phyloP scores from a whole-genome alignment of 2,113 vertebrate species.

The Amphilophus citrinellus region DNA sequence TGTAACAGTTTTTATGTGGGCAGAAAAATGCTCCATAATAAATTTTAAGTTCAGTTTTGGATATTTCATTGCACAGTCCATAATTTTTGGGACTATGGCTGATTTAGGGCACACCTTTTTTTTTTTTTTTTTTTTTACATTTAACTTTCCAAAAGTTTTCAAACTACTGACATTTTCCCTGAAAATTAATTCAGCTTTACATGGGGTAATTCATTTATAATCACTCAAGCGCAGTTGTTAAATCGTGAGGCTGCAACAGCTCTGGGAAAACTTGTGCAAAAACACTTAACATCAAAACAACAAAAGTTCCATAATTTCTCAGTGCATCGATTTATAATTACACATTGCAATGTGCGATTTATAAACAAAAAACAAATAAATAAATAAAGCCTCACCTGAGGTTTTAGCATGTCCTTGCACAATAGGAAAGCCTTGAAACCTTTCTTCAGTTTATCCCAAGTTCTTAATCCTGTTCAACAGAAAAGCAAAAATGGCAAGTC shows the following conservation, averaged over 20 bases:
- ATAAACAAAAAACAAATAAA: not conserved
- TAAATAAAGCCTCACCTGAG: slow-evolving; percentile 63
- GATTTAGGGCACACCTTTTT: not conserved
- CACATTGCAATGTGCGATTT: not conserved
- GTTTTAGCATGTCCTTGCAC: slow-evolving; percentile 69
- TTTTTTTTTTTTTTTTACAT: not conserved
- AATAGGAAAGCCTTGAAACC: slow-evolving; percentile 57
- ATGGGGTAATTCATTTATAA: not conserved
- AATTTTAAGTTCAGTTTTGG: not conserved
- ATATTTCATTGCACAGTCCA: not conserved
- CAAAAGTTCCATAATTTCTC: not conserved
- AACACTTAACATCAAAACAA: not conserved
- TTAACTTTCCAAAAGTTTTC: not conserved
- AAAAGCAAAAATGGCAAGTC: slow-evolving; percentile 72
- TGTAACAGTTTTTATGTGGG: not conserved
- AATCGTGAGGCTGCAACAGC: not conserved
- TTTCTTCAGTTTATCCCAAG: slow-evolving; percentile 64
- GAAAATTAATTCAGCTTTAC: not conserved
- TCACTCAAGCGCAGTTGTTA: not conserved
- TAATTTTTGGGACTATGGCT: not conserved
- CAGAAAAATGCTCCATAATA: not conserved
- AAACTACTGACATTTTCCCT: not conserved
- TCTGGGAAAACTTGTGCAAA: not conserved
- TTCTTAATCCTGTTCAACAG: slow-evolving; percentile 75
- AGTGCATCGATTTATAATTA: too few species aligned